Conservation (phyloP, 2,797 vertebrate genomes). For the Etheostoma nigrum region DNA sequence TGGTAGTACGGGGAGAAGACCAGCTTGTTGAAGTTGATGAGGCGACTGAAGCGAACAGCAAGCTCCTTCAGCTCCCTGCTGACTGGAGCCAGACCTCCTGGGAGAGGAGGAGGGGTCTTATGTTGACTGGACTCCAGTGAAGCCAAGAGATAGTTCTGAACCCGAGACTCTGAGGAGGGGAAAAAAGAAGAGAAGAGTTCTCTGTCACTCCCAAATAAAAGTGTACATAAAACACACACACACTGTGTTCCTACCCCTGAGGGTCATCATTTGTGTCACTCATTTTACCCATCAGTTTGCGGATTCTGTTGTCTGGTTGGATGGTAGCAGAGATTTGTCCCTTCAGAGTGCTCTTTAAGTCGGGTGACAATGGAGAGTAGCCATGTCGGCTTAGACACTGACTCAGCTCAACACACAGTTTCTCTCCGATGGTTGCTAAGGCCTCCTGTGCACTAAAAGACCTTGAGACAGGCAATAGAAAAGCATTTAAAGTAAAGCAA, state of each 20-base stretch:
- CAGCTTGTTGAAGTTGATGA: slow-evolving; percentile 97
- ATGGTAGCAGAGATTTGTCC: slow-evolving; percentile 90
- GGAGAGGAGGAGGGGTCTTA: slow-evolving; percentile 84
- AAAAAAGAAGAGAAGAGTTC: slow-evolving; percentile 26
- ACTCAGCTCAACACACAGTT: slow-evolving; percentile 90
- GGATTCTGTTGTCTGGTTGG: slow-evolving; percentile 88
- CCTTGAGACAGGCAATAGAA: slow-evolving; percentile 69
- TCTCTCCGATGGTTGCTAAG: slow-evolving; percentile 89
- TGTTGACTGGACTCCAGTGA: slow-evolving; percentile 88
- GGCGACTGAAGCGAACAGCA: slow-evolving; percentile 88
- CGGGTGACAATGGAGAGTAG: slow-evolving; percentile 83
- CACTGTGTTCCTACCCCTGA: background rate
- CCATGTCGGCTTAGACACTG: slow-evolving; percentile 89
- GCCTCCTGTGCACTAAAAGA: slow-evolving; percentile 88
- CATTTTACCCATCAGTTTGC: slow-evolving; percentile 91
- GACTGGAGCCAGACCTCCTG: slow-evolving; percentile 91
- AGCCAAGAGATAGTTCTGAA: slow-evolving; percentile 90
- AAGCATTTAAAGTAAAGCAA: slow-evolving; percentile 10
- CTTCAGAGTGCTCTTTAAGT: slow-evolving; percentile 85
- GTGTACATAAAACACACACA: background rate
- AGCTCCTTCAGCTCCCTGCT: slow-evolving; percentile 92
- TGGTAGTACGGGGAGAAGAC: slow-evolving; percentile 97
- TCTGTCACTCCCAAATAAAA: background rate
- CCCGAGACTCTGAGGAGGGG: slow-evolving; percentile 87
- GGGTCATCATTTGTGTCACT: background rate